These are phyloP conservation scores for Euglossa dilemma DNA, from an alignment of 1,140 invertebrate species.

Conservation along the genomic window DNA sequence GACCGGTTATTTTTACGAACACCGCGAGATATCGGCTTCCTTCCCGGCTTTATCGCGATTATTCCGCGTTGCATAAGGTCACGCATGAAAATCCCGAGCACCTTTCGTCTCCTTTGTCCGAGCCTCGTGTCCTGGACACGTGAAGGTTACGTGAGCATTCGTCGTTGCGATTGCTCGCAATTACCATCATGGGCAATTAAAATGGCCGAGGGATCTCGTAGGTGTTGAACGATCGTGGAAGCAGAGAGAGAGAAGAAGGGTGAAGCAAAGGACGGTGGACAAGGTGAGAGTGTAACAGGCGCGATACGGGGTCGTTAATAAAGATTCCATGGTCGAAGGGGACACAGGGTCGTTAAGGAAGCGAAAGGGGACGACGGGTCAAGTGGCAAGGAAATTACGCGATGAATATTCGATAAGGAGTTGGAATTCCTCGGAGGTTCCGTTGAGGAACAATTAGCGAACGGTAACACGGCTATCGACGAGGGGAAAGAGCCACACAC, in stretches of 20 bases:
- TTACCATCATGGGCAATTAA: too few species aligned
- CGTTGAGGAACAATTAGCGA: slow-evolving; percentile 42
- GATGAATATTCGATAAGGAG: slow-evolving; percentile 54
- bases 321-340: slow-evolving; percentile 5
- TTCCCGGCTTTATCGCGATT: not conserved
- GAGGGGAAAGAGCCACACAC: not conserved
- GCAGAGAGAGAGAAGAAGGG: too few species aligned
- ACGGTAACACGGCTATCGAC: slow-evolving; percentile 11
- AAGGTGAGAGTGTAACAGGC: too few species aligned
- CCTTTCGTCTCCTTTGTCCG: too few species aligned
- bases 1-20: not conserved
- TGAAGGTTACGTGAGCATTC: too few species aligned
- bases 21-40: too few species aligned
- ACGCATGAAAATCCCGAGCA: too few species aligned
- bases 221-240: too few species aligned
- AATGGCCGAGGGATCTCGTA: too few species aligned
- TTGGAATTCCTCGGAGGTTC: not conserved
- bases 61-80: not conserved
- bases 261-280: too few species aligned
- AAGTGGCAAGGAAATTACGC: slow-evolving; percentile 19
- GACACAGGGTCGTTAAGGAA: not conserved
- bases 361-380: slow-evolving; percentile 8
- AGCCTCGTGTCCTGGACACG: too few species aligned
- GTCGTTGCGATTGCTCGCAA: too few species aligned
- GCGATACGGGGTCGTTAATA: not conserved